A percentile compares a stretch with the other conserved stretches of the same genome.
phyloP scores from a whole-genome alignment of 1,140 invertebrate species.

The Rhagoletis zephyria region DNA sequence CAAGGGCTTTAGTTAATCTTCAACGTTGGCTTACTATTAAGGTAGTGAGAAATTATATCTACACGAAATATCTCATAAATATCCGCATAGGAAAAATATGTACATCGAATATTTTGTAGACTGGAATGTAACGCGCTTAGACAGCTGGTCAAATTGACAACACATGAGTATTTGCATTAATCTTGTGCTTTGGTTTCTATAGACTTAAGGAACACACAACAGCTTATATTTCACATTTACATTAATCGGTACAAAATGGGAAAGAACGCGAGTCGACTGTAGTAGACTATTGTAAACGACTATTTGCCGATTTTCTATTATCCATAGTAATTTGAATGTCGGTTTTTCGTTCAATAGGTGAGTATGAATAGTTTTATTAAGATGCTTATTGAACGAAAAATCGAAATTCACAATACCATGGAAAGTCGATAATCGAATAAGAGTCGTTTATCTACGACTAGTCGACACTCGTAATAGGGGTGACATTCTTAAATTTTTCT shows the following conservation, averaged over 20 bases:
- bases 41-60: not conserved
- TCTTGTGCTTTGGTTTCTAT: slow-evolving; percentile 7
- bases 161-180: not conserved
- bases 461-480: too few relatives aligned
- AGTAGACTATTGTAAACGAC: too few relatives aligned
- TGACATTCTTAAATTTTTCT: not conserved
- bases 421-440: too few relatives aligned
- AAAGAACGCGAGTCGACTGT: too few relatives aligned
- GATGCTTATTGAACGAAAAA: too few relatives aligned
- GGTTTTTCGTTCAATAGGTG: too few relatives aligned
- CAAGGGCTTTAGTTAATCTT: not conserved
- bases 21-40: not conserved
- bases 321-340: too few relatives aligned
- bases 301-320: too few relatives aligned
- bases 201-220: not conserved
- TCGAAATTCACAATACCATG: too few relatives aligned
- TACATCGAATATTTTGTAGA: slow-evolving; percentile 52
- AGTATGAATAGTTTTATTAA: too few relatives aligned
- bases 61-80: slow-evolving; percentile 4
- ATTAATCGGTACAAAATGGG: not conserved
- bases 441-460: too few relatives aligned
- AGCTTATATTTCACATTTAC: not conserved
- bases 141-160: not conserved
- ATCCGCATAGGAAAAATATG: slow-evolving; percentile 20
- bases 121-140: not conserved